A percentile compares a stretch with the other conserved stretches of the same genome.
Evolutionary conservation across 2,797 vertebrate genomes (phyloP).

Genomic region (Columba guinea): DNA sequence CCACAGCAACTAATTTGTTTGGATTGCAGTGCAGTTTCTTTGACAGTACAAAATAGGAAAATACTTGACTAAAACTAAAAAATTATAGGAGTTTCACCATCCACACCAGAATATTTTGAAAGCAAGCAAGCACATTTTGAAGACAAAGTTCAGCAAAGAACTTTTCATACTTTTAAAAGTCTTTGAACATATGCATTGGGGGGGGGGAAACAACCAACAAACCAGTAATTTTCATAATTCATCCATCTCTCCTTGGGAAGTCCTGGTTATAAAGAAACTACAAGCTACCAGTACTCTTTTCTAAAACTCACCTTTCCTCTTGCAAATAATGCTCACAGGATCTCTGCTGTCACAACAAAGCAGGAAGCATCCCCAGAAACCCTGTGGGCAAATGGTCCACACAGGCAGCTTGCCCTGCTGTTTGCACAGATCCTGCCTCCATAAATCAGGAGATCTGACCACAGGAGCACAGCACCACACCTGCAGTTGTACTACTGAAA

Average conservation of each 20-base stretch:
- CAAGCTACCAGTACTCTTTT: background rate
- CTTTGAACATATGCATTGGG: background rate
- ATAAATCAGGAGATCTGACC: background rate
- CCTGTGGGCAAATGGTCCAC: background rate
- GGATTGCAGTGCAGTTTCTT: background rate
- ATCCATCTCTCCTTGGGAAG: background rate
- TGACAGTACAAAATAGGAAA: background rate
- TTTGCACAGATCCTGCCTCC: background rate
- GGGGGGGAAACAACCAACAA: too few relatives aligned
- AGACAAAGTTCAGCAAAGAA: background rate
- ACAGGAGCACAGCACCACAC: background rate
- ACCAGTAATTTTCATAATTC: background rate
- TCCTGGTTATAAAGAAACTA: background rate
- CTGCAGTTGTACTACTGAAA: background rate
- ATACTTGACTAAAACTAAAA: background rate
- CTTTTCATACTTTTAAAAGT: background rate
- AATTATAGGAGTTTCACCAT: background rate
- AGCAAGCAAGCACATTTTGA: background rate
- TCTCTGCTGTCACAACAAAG: background rate
- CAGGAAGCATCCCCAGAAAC: background rate
- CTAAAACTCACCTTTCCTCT: background rate
- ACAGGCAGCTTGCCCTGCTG: background rate
- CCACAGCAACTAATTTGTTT: background rate
- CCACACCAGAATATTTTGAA: background rate
- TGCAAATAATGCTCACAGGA: background rate